Evolutionary conservation across 2,113 vertebrate species (phyloP), one percentile per base, ranked within the genome.

Genomic region (Tamias sibiricus): DNA sequence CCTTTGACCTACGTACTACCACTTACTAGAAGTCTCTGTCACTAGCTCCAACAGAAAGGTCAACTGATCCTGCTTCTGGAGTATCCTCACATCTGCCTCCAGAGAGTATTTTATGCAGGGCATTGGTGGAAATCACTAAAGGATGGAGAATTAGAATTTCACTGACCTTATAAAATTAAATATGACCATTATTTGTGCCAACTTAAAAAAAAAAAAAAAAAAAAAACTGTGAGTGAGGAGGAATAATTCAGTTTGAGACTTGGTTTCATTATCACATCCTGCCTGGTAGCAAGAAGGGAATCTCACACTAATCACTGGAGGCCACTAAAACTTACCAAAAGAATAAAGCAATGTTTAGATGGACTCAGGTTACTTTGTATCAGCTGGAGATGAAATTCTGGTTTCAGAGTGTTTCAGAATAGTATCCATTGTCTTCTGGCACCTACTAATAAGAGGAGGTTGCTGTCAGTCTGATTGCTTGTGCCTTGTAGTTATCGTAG

Each of bases 221-320:
- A 26, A 8, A 93, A 47, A 20, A 42, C 59, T n/a, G 11, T 37
- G 35, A 71, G 2, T 54, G 17, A 8, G 32, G 16, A 11, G 68
- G 76, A 92, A 77, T 77, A 92, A 77, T 77, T 96, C 13, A 26
- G 5, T 62, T 54, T 92, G 85, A 87, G 40, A 64, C 19, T 71
- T 81, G 71, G 24, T 87, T 90, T 96, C 35, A 17, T 57, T 79
- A 9, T 30, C 62, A 74, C 64, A 94, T 49, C 32, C 52, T 40
- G 40, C 20, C 84, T 72, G 20, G 9, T 84, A 49, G 30, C 52
- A 94, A 87, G 59, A 44, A 91, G 20, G 35, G 11, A 11, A 68
- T 3, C 35, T 90, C 47, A 84, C 26, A 10, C 4, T 57, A 57
- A 52, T n/a, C 71, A 16, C 42, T 37, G n/a, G 26, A 87, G 12